Evolutionary conservation across 2,888 invertebrate genomes (phyloP).

Genomic region (Xestia rhomboidea): DNA sequence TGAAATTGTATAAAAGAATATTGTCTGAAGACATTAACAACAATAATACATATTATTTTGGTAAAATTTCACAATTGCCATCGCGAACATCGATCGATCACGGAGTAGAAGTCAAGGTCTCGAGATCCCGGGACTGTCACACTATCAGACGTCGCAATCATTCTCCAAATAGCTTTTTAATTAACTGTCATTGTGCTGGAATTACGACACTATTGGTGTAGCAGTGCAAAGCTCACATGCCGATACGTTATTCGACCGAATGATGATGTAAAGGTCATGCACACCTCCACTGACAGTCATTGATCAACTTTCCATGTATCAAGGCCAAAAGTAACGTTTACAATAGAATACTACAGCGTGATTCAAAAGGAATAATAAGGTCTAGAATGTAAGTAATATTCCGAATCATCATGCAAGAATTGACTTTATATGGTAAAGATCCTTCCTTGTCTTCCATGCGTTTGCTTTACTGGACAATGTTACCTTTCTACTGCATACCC

Average conservation of each 20-base stretch:
- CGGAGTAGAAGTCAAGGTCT: slow-evolving; percentile 75
- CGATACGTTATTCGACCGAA: slow-evolving; percentile 47
- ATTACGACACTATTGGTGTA: slow-evolving; percentile 66
- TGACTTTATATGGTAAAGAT: slow-evolving; percentile 35
- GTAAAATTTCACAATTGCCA: slow-evolving; percentile 62
- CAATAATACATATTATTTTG: slow-evolving; percentile 56
- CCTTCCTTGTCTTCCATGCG: slow-evolving; percentile 31
- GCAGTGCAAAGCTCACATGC: slow-evolving; percentile 27
- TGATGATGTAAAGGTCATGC: slow-evolving; percentile 58
- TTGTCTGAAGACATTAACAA: slow-evolving; percentile 49
- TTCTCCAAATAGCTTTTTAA: slow-evolving; percentile 79
- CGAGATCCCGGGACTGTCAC: slow-evolving; percentile 69
- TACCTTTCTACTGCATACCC: slow-evolving; percentile 6
- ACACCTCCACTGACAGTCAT: slow-evolving; percentile 52
- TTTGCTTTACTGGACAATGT: slow-evolving; percentile 8
- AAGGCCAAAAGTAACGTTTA: slow-evolving; percentile 61
- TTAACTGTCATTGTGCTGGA: slow-evolving; percentile 78
- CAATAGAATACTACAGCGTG: slow-evolving; percentile 19
- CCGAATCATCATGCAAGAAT: slow-evolving; percentile 28
- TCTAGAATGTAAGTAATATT: slow-evolving; percentile 48
- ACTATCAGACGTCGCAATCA: slow-evolving; percentile 76
- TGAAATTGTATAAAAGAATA: slow-evolving; percentile 61
- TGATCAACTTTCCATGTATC: slow-evolving; percentile 69
- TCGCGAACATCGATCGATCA: slow-evolving; percentile 62
- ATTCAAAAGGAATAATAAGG: slow-evolving; percentile 39